These are phyloP conservation scores for Centrocercus urophasianus DNA, from an alignment of 2,113 vertebrate genomes.

Conservation along the genomic window DNA sequence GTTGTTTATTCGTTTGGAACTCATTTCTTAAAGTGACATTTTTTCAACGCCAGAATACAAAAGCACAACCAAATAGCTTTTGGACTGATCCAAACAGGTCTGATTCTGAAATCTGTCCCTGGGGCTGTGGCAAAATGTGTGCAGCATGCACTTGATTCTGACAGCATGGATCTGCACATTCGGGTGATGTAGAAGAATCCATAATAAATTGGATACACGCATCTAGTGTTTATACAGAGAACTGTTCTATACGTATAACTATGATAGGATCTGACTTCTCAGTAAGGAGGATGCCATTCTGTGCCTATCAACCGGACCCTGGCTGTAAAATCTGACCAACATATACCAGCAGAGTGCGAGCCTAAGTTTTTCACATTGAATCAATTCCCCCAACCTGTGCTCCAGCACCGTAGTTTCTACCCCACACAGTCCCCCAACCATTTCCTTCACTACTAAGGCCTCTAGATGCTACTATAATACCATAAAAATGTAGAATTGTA, in stretches of 20 bases:
- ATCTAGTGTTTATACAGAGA: neutral
- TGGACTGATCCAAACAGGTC: neutral
- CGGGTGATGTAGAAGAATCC: neutral
- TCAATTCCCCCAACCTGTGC: neutral
- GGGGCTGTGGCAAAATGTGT: neutral
- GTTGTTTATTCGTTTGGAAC: constrained; percentile 29
- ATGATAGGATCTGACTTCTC: neutral
- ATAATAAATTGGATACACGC: accelerated
- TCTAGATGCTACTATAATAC: constrained; percentile 24
- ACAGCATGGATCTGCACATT: neutral
- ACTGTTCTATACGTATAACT: neutral
- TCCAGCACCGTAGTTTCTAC: neutral
- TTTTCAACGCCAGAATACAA: neutral
- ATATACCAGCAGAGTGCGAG: neutral
- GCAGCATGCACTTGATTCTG: neutral
- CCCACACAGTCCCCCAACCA: neutral
- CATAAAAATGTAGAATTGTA: neutral
- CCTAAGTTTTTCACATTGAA: neutral
- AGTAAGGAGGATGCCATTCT: neutral
- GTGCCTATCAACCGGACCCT: neutral
- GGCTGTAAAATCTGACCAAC: neutral
- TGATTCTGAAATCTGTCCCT: neutral
- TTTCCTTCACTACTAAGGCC: neutral
- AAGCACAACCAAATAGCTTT: neutral
- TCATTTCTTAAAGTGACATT: neutral